Percentiles rank a stretch among this genome's conserved stretches.
phyloP scores from a whole-genome alignment of 2,797 vertebrate genomes.

The Phoebastria nigripes region DNA sequence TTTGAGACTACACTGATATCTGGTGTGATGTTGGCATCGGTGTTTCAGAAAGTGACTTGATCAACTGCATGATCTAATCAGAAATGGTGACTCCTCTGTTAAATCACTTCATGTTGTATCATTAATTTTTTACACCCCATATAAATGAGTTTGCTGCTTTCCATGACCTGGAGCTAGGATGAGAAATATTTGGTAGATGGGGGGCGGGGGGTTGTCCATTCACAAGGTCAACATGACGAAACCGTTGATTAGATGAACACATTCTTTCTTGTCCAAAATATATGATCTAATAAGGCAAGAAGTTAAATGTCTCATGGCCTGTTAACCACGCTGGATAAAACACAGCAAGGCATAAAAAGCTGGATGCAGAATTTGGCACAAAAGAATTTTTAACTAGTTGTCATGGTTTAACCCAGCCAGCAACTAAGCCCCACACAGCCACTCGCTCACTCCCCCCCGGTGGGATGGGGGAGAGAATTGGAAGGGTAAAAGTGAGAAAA shows the following conservation, averaged over 20 bases:
- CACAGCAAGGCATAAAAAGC: background rate
- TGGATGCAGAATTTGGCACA: constrained; percentile 35
- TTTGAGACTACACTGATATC: background rate
- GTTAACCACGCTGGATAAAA: constrained; percentile 27
- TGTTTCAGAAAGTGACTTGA: background rate
- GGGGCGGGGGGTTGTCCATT: background rate
- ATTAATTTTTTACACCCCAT: background rate
- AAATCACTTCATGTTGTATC: background rate
- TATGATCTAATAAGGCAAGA: constrained; percentile 63
- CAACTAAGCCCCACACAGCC: background rate
- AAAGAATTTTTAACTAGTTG: background rate
- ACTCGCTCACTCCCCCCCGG: background rate
- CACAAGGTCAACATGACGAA: background rate
- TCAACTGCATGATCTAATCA: background rate
- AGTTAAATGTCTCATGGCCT: constrained; percentile 51
- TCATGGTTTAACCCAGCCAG: background rate
- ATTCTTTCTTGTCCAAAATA: constrained; percentile 15
- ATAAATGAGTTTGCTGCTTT: background rate
- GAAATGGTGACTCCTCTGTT: background rate
- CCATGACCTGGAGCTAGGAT: background rate
- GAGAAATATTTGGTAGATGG: background rate
- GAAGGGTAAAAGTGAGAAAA: background rate
- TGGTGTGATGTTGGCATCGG: background rate
- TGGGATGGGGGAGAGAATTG: background rate
- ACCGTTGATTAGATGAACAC: background rate